These are phyloP conservation scores for Sebastes nivosus DNA, from an alignment of 2,797 vertebrate genomes.

Conservation along the genomic window DNA sequence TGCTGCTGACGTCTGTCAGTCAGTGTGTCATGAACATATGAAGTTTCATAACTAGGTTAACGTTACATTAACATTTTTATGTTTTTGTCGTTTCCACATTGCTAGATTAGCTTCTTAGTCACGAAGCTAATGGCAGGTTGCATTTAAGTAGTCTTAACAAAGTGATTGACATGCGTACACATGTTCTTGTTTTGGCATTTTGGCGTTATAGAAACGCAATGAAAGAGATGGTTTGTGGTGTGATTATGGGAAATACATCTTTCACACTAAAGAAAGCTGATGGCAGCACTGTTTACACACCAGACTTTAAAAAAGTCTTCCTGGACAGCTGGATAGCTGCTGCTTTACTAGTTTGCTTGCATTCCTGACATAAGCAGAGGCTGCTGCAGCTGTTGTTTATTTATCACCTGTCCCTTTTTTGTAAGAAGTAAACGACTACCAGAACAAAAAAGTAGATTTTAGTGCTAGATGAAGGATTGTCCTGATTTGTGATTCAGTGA, in stretches of 20 bases:
- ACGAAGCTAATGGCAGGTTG: constrained; percentile 18
- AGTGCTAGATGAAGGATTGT: neutral
- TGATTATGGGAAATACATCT: neutral
- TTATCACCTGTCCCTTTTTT: neutral
- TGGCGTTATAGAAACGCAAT: too few species aligned
- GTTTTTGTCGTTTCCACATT: constrained; percentile 23
- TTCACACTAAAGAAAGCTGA: neutral
- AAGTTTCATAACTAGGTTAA: neutral
- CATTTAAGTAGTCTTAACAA: neutral
- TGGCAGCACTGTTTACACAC: constrained; percentile 10
- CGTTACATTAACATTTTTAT: neutral
- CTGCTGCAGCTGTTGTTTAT: neutral
- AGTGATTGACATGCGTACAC: too few species aligned
- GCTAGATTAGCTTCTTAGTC: constrained; percentile 42
- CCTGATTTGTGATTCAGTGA: neutral
- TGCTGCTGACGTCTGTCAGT: constrained; percentile 10
- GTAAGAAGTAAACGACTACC: neutral
- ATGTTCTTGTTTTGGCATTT: too few species aligned
- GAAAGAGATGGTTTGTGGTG: too few species aligned
- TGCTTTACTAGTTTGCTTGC: constrained; percentile 37
- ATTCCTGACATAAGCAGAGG: constrained; percentile 44
- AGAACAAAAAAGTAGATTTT: neutral
- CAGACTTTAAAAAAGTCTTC: neutral
- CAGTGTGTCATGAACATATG: neutral
- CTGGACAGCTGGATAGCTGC: constrained; percentile 9